Conservation (phyloP, 2,888 invertebrate species). For the Xiphydria camelus region DNA sequence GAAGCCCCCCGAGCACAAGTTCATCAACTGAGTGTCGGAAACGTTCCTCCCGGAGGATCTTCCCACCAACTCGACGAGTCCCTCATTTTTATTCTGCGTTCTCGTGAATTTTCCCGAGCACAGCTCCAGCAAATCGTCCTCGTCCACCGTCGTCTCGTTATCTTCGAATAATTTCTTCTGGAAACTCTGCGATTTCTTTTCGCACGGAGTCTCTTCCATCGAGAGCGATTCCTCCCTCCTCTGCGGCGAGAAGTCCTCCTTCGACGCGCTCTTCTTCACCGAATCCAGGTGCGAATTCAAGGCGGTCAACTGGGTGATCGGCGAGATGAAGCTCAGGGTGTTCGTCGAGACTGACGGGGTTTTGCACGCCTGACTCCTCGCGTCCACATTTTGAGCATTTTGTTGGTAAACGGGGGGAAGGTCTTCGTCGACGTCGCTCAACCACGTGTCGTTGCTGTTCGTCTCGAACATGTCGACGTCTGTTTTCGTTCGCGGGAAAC, state of each 20-base stretch:
- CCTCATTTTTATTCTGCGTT: slow-evolving; percentile 2
- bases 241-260: slow-evolving; percentile 8
- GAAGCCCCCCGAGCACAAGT: slow-evolving; percentile 64
- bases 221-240: slow-evolving; percentile 1
- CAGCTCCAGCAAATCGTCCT: slow-evolving; percentile 62
- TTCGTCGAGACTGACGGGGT: slow-evolving; percentile 32
- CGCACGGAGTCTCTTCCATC: slow-evolving; percentile 4
- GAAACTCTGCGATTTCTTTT: slow-evolving; percentile 27
- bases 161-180: slow-evolving; percentile 57
- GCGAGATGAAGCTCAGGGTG: slow-evolving; percentile 56
- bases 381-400: not conserved
- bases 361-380: slow-evolving; percentile 30
- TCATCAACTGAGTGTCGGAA: slow-evolving; percentile 47
- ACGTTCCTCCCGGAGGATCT: slow-evolving; percentile 14
- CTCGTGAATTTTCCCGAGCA: slow-evolving; percentile 59
- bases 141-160: slow-evolving; percentile 40
- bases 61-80: slow-evolving; percentile 13
- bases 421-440: slow-evolving; percentile 24
- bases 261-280: slow-evolving; percentile 18
- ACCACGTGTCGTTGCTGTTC: slow-evolving; percentile 25
- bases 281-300: slow-evolving; percentile 34
- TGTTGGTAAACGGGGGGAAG: slow-evolving; percentile 15
- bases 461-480: slow-evolving; percentile 33
- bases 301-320: slow-evolving; percentile 57
- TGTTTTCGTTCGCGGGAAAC: slow-evolving; percentile 23